Evolutionary conservation across 1,140 invertebrate genomes (phyloP).

Genomic region (Macrotrachela quadricornifera): DNA sequence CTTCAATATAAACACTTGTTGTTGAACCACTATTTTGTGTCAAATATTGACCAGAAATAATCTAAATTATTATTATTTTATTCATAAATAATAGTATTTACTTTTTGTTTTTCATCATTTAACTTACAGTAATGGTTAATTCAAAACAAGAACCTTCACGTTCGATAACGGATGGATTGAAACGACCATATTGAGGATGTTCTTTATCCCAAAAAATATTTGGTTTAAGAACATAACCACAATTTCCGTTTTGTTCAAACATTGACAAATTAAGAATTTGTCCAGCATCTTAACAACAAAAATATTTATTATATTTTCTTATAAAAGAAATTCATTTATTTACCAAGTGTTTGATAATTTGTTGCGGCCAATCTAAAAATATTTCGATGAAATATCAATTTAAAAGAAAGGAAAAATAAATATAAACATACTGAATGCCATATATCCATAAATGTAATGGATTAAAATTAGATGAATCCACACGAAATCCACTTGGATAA

Average conservation of each 20-base stretch:
- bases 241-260: slow-evolving; percentile 70
- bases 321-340: background rate
- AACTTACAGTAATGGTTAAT: background rate
- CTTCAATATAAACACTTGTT: slow-evolving; percentile 63
- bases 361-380: background rate
- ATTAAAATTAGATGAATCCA: slow-evolving; percentile 82
- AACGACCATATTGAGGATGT: slow-evolving; percentile 70
- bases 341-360: slow-evolving; percentile 8
- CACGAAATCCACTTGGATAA: slow-evolving; percentile 70
- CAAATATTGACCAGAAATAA: slow-evolving; percentile 75
- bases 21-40: slow-evolving; percentile 40
- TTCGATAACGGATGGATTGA: slow-evolving; percentile 77
- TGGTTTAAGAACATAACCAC: slow-evolving; percentile 70
- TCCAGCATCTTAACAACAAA: slow-evolving; percentile 38
- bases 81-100: no score
- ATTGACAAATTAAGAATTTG: slow-evolving; percentile 70
- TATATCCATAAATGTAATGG: slow-evolving; percentile 77
- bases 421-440: slow-evolving; percentile 51
- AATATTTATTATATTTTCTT: background rate
- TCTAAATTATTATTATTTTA: slow-evolving; percentile 13
- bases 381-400: no score
- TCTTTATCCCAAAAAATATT: slow-evolving; percentile 66
- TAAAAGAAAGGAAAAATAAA: no score
- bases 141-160: slow-evolving; percentile 44
- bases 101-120: no score